phyloP scores from a whole-genome alignment of 2,888 invertebrate species.

The Hetaerina titia region DNA sequence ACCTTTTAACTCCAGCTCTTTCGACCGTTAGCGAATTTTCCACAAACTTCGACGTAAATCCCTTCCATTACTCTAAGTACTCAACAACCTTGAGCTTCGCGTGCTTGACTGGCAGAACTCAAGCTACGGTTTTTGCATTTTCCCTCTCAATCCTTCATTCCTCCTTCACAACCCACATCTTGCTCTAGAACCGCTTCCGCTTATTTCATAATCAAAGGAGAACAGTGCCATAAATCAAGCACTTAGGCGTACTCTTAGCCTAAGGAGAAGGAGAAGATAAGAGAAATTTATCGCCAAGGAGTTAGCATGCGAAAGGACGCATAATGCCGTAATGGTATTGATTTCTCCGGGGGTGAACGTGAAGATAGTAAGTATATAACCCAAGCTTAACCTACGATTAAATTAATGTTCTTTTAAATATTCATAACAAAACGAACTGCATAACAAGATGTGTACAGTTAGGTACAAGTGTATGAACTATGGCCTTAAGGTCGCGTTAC shows the following conservation, averaged over 20 bases:
- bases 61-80: not conserved
- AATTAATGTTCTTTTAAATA: not conserved
- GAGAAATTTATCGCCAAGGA: slow-evolving; percentile 30
- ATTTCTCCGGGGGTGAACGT: slow-evolving; percentile 8
- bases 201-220: not conserved
- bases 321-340: not conserved
- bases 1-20: not conserved
- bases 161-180: not conserved
- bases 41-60: not conserved
- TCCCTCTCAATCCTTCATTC: not conserved
- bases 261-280: slow-evolving; percentile 13
- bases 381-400: not conserved
- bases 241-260: not conserved
- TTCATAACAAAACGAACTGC: not conserved
- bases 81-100: not conserved
- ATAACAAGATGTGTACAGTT: not conserved
- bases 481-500: too few species aligned
- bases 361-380: not conserved
- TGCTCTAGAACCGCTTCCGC: not conserved
- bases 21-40: not conserved
- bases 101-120: not conserved
- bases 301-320: not conserved
- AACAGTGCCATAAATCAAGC: not conserved
- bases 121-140: not conserved
- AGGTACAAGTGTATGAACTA: too few species aligned